Evolutionary conservation across 2,113 vertebrate species (phyloP), one percentile per base, ranked within the genome.

Genomic region (Phaethornis superciliosus): DNA sequence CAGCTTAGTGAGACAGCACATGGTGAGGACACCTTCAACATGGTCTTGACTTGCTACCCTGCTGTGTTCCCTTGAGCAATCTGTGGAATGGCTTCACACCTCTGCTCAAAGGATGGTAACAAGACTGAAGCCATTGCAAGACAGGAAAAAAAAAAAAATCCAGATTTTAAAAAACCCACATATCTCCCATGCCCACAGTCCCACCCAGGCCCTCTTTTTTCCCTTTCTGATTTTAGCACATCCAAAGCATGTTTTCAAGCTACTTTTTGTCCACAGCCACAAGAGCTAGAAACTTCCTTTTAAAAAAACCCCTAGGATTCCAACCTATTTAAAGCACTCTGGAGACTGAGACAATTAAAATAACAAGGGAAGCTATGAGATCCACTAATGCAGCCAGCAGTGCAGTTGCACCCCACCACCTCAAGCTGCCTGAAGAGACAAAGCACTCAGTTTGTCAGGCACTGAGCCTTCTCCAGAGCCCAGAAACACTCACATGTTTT

Each of bases 281-380:
- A 79, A 68, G 35, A 51, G 33, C 52, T 92, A 88, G 51, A 81
- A 93, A 67, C n/a, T 81, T 75, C 22, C 14, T 84, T 42, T 21
- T 26, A 20, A 47, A 60, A 63, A 89, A 77, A 55, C 90, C 93
- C 26, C 64, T 78, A 93, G 42, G 68, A 91, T 81, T 94, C 85
- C 85, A 89, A 52, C 18, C 69, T 93, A 93, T 95, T 86, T 56
- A 91, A 93, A 95, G 79, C 56, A 83, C 72, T 91, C 82, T 94
- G 88, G 60, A 62, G 85, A 60, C 26, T 83, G 54, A 85, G 60
- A 92, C 63, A 87, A 87, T 67, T 93, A 96, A 84, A 93, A 95
- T 60, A 94, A 71, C 52, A 52, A 1, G 4, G 47, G 47, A 88
- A 79, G 37, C 72, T 92, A 76, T 60, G 93, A 88, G 52, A 85